These are phyloP conservation scores for Enteromius fasciolatus DNA, from an alignment of 2,797 vertebrate species.

Conservation along the genomic window DNA sequence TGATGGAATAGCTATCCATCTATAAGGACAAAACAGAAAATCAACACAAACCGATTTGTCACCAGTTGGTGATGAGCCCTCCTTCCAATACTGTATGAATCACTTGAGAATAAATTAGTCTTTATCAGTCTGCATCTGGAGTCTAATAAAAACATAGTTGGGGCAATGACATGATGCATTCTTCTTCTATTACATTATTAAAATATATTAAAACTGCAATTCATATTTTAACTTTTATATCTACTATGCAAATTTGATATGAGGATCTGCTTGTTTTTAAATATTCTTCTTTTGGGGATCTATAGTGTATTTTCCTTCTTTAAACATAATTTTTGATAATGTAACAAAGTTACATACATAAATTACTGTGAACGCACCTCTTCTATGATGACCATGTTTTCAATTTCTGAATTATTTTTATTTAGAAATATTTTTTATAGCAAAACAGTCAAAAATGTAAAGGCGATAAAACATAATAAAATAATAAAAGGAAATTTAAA, in stretches of 20 bases:
- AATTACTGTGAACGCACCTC: neutral
- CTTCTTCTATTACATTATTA: neutral
- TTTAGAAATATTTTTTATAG: neutral
- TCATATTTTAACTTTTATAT: neutral
- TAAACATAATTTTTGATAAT: neutral
- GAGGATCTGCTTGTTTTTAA: neutral
- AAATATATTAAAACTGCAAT: neutral
- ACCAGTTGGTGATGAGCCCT: neutral
- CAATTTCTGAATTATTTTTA: neutral
- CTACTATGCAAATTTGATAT: neutral
- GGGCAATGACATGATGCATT: neutral
- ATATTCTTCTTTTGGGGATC: neutral
- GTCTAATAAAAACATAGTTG: neutral
- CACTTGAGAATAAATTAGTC: conserved; percentile 1
- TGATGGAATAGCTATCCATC: neutral
- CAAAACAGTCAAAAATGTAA: neutral
- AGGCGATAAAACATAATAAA: no score
- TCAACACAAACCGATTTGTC: conserved; percentile 20
- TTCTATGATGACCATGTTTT: neutral
- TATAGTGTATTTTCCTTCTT: neutral
- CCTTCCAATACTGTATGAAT: neutral
- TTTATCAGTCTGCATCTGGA: conserved; percentile 3
- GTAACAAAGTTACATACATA: neutral
- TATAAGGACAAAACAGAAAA: neutral
- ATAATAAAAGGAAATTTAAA: no score